Conservation (phyloP, 2,888 invertebrate species). For the Thereva nobilitata region DNA sequence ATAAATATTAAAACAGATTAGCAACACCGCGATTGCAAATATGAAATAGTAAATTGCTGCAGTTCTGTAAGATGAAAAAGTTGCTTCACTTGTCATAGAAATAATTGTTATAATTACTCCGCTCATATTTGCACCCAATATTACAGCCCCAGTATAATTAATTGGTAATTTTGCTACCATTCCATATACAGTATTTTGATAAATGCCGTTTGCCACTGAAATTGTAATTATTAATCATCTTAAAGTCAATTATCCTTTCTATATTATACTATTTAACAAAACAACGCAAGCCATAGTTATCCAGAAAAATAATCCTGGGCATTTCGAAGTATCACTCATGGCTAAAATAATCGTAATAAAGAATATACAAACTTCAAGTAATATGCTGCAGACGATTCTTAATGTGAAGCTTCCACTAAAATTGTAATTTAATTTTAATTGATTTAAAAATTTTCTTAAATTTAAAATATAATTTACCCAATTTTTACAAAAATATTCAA, state of each 20-base stretch:
- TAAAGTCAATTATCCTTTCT: conserved; percentile 42
- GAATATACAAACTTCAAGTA: conserved; percentile 78
- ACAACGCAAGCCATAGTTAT: conserved; percentile 82
- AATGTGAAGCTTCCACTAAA: conserved; percentile 82
- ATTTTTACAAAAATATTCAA: conserved; percentile 87
- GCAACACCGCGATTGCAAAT: conserved; percentile 86
- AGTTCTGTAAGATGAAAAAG: conserved; percentile 75
- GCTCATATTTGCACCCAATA: conserved; percentile 90
- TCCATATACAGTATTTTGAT: conserved; percentile 97
- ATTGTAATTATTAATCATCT: background rate
- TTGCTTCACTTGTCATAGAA: conserved; percentile 67
- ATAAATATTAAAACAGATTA: conserved; percentile 94
- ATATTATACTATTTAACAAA: conserved; percentile 76
- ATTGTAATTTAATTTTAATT: conserved; percentile 42
- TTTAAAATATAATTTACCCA: conserved; percentile 66
- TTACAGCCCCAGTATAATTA: conserved; percentile 92
- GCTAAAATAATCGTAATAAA: conserved; percentile 85
- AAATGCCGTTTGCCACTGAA: conserved; percentile 88
- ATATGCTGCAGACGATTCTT: conserved; percentile 86
- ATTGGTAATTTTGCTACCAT: conserved; percentile 90
- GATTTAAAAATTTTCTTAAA: conserved; percentile 1
- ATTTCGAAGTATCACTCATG: conserved; percentile 79
- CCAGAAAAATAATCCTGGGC: conserved; percentile 84
- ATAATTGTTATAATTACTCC: conserved; percentile 84
- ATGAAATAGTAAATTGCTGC: conserved; percentile 98